Evolutionary conservation across 2,113 vertebrate species (phyloP).

Genomic region (Nothocercus nigrocapillus): DNA sequence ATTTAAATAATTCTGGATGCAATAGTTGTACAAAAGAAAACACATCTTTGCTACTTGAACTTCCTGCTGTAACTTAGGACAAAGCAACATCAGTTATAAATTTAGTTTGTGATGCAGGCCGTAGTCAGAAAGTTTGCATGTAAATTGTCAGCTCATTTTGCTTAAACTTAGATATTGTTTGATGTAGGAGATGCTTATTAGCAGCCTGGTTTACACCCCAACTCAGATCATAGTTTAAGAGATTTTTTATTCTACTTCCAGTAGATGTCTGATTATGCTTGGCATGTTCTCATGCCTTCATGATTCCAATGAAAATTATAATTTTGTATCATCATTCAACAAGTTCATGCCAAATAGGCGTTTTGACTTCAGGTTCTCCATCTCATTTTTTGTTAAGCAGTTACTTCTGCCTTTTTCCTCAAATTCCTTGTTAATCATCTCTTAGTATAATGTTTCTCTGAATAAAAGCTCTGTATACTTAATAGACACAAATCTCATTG

Average conservation of each 20-base stretch:
- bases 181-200: neutral
- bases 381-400: neutral
- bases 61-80: neutral
- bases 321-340: neutral
- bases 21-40: neutral
- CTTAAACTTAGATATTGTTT: neutral
- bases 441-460: neutral
- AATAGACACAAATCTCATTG: neutral
- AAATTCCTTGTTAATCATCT: neutral
- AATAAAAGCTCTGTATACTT: neutral
- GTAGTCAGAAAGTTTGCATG: neutral
- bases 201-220: neutral
- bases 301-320: neutral
- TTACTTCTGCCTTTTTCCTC: neutral
- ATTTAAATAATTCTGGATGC: neutral
- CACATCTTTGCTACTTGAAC: neutral
- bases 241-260: neutral
- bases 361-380: neutral
- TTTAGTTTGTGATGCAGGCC: neutral
- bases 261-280: neutral
- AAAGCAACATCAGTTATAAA: neutral
- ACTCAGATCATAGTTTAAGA: neutral
- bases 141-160: neutral
- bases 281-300: neutral
- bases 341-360: neutral